Percentiles rank a stretch among this genome's conserved stretches.
Evolutionary conservation across 1,140 invertebrate genomes (phyloP).

Genomic region (Sinonovacula constricta): DNA sequence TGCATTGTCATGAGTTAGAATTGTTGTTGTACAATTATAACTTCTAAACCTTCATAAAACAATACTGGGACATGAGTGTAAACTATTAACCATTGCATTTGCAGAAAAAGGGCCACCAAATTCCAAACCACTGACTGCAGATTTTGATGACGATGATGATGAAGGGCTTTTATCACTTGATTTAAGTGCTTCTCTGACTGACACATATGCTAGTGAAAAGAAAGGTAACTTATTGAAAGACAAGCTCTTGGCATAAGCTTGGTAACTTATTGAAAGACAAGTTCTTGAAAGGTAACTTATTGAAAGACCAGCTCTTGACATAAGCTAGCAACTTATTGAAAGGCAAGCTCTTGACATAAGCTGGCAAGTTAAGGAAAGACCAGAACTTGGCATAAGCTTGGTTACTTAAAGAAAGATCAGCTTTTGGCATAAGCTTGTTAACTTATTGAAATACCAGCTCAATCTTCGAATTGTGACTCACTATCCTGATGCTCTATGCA

Average conservation of each 20-base stretch:
- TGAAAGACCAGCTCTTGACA: not conserved
- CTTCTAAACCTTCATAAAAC: not conserved
- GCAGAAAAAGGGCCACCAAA: not conserved
- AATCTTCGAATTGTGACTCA: no score
- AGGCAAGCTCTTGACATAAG: not conserved
- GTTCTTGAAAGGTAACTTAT: no score
- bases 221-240: not conserved
- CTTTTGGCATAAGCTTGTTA: no score
- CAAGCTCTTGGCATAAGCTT: constrained; percentile 3
- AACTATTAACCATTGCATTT: no score
- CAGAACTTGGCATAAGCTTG: no score
- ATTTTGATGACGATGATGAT: not conserved
- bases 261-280: no score
- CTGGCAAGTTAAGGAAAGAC: no score
- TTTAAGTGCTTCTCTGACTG: not conserved
- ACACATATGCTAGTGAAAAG: not conserved
- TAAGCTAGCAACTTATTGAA: not conserved
- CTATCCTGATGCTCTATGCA: no score
- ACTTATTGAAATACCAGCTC: no score
- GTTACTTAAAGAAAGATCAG: no score
- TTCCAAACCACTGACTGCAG: not conserved
- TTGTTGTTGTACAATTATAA: not conserved
- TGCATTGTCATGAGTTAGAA: not conserved
- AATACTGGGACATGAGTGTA: no score
- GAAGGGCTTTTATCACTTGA: not conserved